Evolutionary conservation across 2,888 invertebrate species (phyloP), one percentile per base, ranked within the genome.

Genomic region (Antheraea assamensis): DNA sequence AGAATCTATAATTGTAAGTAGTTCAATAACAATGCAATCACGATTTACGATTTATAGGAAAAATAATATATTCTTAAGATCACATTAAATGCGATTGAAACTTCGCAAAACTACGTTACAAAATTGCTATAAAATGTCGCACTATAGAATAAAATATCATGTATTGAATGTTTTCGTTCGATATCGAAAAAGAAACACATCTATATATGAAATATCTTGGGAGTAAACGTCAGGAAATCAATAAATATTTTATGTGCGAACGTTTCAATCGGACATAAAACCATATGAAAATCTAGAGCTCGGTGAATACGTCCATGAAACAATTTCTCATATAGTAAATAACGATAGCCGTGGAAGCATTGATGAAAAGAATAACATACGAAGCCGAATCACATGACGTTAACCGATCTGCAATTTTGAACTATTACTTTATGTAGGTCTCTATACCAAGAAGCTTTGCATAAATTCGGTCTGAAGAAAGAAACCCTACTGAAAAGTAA

Each of bases 261-360:
- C 55, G 30, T 64, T 64, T 64, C 61, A 30, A 64, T 30, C 61
- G 30, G 27, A 30, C 30, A 64, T 70, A 66, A 72, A 68, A 72
- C 35, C 72, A 68, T 52, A 76, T 78, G 78, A 80, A 84, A 81
- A 82, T 83, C 79, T 81, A 77, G 81, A 80, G 80, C 81, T 82
- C 83, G 78, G 80, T 82, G 80, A 82, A 83, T 79, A 76, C 79
- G 79, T 79, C 81, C 82, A 82, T 83, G 79, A 80, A 83, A 82
- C 79, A 78, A 78, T 80, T 81, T 79, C 80, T 79, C 79, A 80
- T 81, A 81, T 82, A 78, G 75, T 76, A 77, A 74, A 76, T 74
- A 76, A 76, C 79, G 75, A 74, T 74, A 76, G 76, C 30, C 68
- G 49, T 52, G 82, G 84, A 82, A 82, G 83, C 78, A 31, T 77